Percentiles rank a stretch among this genome's conserved stretches.
Evolutionary conservation across 2,888 invertebrate species (phyloP).

Genomic region (Elgonia sp.): DNA sequence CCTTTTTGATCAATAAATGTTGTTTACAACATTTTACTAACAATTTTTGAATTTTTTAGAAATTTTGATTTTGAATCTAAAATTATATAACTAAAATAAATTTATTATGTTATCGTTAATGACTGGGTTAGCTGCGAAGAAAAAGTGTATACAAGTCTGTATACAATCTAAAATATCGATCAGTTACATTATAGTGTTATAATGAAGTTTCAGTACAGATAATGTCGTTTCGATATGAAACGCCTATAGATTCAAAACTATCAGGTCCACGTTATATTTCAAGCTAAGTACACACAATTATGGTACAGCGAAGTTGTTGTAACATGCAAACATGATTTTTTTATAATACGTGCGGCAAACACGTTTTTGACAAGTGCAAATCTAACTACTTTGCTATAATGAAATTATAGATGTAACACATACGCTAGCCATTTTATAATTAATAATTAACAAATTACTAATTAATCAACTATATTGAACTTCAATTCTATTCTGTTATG

Average conservation of each 20-base stretch:
- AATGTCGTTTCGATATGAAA: constrained; percentile 30
- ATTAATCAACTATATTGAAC: too few relatives aligned
- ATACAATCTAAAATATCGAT: constrained; percentile 2
- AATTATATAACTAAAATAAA: too few relatives aligned
- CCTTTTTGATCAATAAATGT: too few relatives aligned
- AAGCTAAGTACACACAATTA: constrained; percentile 3
- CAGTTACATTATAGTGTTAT: constrained; percentile 14
- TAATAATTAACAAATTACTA: too few relatives aligned
- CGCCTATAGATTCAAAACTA: constrained; percentile 16
- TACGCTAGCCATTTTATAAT: too few relatives aligned
- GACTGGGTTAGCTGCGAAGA: neutral
- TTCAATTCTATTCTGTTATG: too few relatives aligned
- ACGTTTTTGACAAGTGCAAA: neutral
- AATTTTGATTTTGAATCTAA: too few relatives aligned
- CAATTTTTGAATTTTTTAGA: too few relatives aligned
- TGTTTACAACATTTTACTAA: too few relatives aligned
- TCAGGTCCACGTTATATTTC: constrained; percentile 7
- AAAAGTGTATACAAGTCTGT: neutral
- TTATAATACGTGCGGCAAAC: neutral
- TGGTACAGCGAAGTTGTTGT: neutral
- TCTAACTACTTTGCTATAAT: neutral
- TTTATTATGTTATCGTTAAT: neutral
- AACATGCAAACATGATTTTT: constrained; percentile 2
- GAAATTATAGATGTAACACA: too few relatives aligned
- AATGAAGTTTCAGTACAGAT: constrained; percentile 26